These are phyloP conservation scores for Puffinus mauretanicus DNA, from an alignment of 2,113 vertebrate genomes.

Conservation along the genomic window DNA sequence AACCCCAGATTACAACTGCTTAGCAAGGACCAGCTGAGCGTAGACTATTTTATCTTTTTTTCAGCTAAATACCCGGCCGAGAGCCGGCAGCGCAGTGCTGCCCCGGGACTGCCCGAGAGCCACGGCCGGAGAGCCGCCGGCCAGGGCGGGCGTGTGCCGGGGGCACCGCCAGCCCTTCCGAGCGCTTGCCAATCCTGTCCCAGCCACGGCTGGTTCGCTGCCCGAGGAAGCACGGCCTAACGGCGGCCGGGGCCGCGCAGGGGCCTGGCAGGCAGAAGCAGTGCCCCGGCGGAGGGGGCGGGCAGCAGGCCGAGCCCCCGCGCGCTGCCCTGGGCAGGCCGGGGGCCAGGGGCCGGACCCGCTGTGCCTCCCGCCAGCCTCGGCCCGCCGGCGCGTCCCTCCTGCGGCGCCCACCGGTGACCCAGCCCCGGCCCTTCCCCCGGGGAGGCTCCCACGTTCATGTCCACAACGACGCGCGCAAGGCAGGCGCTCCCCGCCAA, in stretches of 20 bases:
- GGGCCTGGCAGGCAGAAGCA: too few relatives aligned
- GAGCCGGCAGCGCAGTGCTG: too few relatives aligned
- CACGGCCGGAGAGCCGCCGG: fast-evolving
- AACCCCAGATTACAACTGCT: background rate
- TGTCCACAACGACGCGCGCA: background rate
- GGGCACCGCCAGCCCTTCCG: background rate
- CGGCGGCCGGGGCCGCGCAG: background rate
- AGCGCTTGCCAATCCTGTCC: too few relatives aligned
- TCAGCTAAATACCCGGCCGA: fast-evolving
- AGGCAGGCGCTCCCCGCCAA: conserved; percentile 11
- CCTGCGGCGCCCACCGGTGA: background rate
- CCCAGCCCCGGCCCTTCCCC: background rate
- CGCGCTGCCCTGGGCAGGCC: too few relatives aligned
- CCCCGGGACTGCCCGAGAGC: background rate
- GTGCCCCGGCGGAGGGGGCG: background rate
- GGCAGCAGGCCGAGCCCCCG: too few relatives aligned
- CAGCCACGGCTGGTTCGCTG: fast-evolving
- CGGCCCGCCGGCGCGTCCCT: background rate
- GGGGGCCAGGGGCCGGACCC: too few relatives aligned
- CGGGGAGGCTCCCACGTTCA: background rate
- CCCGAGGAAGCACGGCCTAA: background rate
- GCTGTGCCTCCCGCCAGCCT: too few relatives aligned
- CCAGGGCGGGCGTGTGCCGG: too few relatives aligned
- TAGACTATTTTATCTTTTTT: fast-evolving
- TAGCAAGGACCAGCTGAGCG: background rate